Evolutionary conservation across 2,113 vertebrate species (phyloP).

Genomic region (Centropristis striata): DNA sequence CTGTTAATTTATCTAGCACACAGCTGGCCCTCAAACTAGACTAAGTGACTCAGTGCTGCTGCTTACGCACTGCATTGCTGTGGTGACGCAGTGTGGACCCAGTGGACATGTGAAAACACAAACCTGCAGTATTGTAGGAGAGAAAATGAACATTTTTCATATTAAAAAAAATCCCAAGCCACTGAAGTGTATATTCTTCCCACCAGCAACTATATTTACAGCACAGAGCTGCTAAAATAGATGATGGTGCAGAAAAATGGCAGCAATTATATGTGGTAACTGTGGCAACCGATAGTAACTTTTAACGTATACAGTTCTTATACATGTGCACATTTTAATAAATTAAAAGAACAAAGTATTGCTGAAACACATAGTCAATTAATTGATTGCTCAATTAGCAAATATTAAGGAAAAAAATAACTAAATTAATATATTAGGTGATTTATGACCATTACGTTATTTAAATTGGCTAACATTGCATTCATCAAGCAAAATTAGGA

Average conservation of each 20-base stretch:
- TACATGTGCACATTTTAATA: neutral
- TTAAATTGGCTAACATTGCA: too few species aligned
- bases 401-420: too few species aligned
- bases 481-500: too few species aligned
- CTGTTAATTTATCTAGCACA: conserved; percentile 77
- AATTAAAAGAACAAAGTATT: neutral
- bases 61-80: conserved; percentile 64
- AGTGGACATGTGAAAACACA: conserved; percentile 37
- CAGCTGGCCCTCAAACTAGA: conserved; percentile 71
- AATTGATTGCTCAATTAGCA: too few species aligned
- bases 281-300: neutral
- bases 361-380: too few species aligned
- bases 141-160: conserved; percentile 53
- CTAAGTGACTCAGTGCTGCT: conserved; percentile 53
- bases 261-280: neutral
- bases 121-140: neutral
- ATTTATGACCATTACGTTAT: too few species aligned
- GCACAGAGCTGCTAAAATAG: neutral
- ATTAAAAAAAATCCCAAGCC: conserved; percentile 30
- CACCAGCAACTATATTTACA: conserved; percentile 19
- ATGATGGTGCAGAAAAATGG: neutral
- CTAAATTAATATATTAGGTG: too few species aligned
- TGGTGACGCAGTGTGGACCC: conserved; percentile 52
- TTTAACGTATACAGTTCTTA: neutral
- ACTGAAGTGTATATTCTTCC: neutral